Conservation (phyloP, 2,113 vertebrate genomes). For the Prionailurus viverrinus region DNA sequence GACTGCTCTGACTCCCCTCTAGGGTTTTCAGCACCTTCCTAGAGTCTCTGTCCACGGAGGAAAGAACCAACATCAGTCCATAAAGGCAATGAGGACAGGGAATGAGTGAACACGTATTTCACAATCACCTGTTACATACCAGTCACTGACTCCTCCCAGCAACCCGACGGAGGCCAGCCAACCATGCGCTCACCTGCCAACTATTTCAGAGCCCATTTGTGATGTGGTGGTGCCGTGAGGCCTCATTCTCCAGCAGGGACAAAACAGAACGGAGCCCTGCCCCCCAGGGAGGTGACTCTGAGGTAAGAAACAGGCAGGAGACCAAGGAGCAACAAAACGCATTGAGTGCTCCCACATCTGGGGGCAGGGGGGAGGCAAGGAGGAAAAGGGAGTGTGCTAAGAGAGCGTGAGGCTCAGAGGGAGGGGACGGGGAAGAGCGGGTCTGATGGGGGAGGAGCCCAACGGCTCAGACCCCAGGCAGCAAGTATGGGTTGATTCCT, state of each 20-base stretch:
- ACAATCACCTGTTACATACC: rapidly evolving
- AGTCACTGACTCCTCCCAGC: too few species aligned
- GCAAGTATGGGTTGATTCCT: neutral
- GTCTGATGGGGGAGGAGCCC: neutral
- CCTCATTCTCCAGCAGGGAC: neutral
- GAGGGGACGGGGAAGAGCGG: neutral
- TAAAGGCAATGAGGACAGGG: rapidly evolving
- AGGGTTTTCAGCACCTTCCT: neutral
- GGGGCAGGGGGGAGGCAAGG: neutral
- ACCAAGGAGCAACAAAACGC: rapidly evolving
- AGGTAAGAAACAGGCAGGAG: neutral
- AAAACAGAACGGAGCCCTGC: neutral
- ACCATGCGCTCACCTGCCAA: too few species aligned
- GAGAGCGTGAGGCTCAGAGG: neutral
- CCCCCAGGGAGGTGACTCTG: neutral
- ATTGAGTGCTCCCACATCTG: too few species aligned
- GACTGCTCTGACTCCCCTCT: neutral
- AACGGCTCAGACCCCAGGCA: rapidly evolving
- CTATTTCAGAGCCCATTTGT: too few species aligned
- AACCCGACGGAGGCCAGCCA: rapidly evolving
- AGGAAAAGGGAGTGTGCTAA: neutral
- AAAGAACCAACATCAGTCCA: neutral
- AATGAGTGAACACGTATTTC: neutral
- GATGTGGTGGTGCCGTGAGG: rapidly evolving
- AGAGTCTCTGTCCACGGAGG: neutral